phyloP scores from a whole-genome alignment of 2,113 vertebrate genomes.

The Delphinapterus leucas region DNA sequence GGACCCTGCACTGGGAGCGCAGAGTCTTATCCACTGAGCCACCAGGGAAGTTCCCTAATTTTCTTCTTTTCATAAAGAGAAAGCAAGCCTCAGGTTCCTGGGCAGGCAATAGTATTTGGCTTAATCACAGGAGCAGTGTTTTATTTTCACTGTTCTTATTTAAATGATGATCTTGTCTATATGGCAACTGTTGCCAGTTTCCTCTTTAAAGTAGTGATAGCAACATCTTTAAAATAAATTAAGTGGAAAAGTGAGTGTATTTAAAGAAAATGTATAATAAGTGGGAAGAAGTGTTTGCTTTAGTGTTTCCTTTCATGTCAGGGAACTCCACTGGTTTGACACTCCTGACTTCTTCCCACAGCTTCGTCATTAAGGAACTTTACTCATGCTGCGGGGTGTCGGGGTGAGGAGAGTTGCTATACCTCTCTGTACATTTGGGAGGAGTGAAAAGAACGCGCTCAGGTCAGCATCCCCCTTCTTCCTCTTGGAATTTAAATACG shows the following conservation, averaged over 20 bases:
- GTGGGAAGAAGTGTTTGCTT: neutral
- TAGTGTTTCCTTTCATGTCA: neutral
- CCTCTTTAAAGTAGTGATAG: neutral
- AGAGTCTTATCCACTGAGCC: no score
- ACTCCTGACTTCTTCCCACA: neutral
- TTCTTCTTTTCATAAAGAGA: neutral
- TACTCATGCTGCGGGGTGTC: neutral
- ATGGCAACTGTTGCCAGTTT: neutral
- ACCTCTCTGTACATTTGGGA: neutral
- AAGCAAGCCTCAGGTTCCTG: neutral
- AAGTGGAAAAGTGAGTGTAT: neutral
- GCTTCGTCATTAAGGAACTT: neutral
- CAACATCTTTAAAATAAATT: neutral
- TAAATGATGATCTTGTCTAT: neutral
- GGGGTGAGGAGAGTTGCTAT: fast-evolving
- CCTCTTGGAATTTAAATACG: neutral
- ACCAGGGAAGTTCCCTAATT: neutral
- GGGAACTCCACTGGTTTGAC: neutral
- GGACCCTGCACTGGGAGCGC: no score
- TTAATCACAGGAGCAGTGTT: neutral
- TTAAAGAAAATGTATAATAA: neutral
- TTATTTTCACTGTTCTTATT: neutral
- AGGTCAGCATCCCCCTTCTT: neutral
- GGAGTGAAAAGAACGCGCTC: neutral
- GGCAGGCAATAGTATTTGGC: neutral